phyloP scores from a whole-genome alignment of 2,888 invertebrate species.

The Drosophila austrosaltans region DNA sequence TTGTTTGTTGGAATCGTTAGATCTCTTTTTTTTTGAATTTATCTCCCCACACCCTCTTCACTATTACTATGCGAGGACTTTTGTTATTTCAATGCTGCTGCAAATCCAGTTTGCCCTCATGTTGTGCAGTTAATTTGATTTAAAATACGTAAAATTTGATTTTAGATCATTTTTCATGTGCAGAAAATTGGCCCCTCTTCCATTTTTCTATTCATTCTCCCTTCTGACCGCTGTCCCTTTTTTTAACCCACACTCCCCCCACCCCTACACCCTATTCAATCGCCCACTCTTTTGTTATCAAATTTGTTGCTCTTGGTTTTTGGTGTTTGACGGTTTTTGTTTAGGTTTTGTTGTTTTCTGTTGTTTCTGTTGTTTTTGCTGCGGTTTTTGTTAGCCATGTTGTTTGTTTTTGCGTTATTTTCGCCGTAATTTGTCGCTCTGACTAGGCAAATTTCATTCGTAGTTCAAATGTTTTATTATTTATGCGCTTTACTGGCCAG shows the following conservation, averaged over 20 bases:
- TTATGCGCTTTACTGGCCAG: conserved; percentile 62
- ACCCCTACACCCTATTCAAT: not conserved
- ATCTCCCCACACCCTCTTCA: not conserved
- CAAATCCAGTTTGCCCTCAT: conserved; percentile 4
- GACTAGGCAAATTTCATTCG: conserved; percentile 53
- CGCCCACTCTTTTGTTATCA: conserved; percentile 30
- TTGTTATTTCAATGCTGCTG: not conserved
- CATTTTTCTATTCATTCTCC: not conserved
- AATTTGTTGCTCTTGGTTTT: conserved; percentile 30
- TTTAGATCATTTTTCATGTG: conserved; percentile 37
- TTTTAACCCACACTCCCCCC: not conserved
- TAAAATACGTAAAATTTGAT: conserved; percentile 58
- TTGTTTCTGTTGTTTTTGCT: conserved; percentile 41
- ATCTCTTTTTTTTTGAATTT: not conserved
- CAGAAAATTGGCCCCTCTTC: not conserved
- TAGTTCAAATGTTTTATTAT: conserved; percentile 68
- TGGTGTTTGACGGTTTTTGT: conserved; percentile 26
- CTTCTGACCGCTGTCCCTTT: not conserved
- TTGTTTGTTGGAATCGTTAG: not conserved
- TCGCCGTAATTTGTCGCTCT: conserved; percentile 55
- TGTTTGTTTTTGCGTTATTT: conserved; percentile 50
- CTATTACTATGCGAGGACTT: not conserved
- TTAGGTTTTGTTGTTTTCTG: conserved; percentile 22
- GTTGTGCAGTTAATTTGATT: conserved; percentile 58
- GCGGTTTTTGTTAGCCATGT: conserved; percentile 40